Evolutionary conservation across 2,797 vertebrate species (phyloP), one percentile per base, ranked within the genome.

Genomic region (Melanotaenia trifasciata): DNA sequence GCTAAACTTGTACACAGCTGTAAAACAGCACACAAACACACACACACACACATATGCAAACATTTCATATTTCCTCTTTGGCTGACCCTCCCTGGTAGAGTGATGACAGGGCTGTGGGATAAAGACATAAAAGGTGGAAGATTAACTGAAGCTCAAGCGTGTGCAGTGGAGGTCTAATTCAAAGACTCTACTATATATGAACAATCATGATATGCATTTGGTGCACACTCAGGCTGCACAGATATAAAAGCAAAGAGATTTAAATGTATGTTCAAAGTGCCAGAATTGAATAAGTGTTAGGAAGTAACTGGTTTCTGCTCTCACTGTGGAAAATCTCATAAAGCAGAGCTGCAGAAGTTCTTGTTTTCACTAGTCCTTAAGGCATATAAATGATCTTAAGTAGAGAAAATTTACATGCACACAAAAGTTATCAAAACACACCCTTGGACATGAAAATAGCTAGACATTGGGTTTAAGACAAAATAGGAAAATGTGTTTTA

Each of bases 301-400:
- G 67, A 85, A 72, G 61, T 70, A 63, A 65, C 38, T 73, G 53
- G 58, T 61, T 38, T 79, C 40, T 72, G 32, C 36, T 26, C 35
- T 69, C 35, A 50, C 45, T 75, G 70, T 85, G 85, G 84, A 92
- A 92, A 90, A 64, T 76, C 77, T 84, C 61, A 65, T 87, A 86
- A 90, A 86, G 78, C 28, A 64, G 73, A 73, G 64, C 84, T 75
- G 69, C 65, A 70, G 70, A 69, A 58, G 58, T 63, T 80, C 78
- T 76, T 72, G 12, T 60, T 84, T 89, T 92, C 77, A 83, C 56
- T 77, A 77, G 60, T 58, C 83, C 75, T 75, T 36, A 0, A 38
- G 66, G 84, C 22, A 13, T 68, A 62, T 57, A 86, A 71, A 72
- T 79, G 81, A 64, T 79, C 66, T 75, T 51, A 67, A 50, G 74